Base-by-base conservation (phyloP, 2,797 vertebrate genomes). In the Takifugu ocellatus region DNA sequence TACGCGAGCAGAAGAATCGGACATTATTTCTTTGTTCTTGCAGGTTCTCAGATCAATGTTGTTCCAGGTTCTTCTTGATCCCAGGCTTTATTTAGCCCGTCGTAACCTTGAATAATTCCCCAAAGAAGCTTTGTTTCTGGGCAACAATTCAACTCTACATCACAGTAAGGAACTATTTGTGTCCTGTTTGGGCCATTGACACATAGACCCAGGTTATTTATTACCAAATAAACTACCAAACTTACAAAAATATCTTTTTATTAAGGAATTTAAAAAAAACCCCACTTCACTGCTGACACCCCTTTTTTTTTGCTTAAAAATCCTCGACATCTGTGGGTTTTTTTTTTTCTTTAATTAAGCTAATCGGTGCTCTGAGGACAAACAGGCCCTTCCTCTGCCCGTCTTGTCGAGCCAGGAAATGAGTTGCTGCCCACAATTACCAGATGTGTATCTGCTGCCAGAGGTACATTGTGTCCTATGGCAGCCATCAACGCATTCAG, bases 401-500 rank as follows among this genome's bases (percentile, higher is more conserved):
- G 66, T 61, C 66, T 57, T 72, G 55, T 75, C 54, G 56, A 39
- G 56, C 36, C 63, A 73, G 70, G 73, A 85, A 83, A 80, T 70
- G 11, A 69, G 60, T 56, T 64, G 54, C 67, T 61, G 45, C 67
- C 64, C 49, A 1, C 72, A 58, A 80, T 82, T 61, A 58, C 50
- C 49, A 62, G 70, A 63, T 67, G 59, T 64, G 67, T 75, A 74
- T 83, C 68, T 52, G 59, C 51, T 62, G 42, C 54, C 26, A 39
- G 21, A 29, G 52, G 54, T 51, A 42, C 61, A 56, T 64, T 31
- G 53, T 64, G 63, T 84, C 45, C 71, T 63, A 51, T 5, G 49
- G 67, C 66, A 45, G 49, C 21, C 24, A 62, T 82, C 48, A 1
- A 61, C 21, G 47, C 59, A 51, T 29, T 42, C 15, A 54, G 44